Evolutionary conservation across 2,113 vertebrate species (phyloP).

Genomic region (Haemorhous mexicanus): DNA sequence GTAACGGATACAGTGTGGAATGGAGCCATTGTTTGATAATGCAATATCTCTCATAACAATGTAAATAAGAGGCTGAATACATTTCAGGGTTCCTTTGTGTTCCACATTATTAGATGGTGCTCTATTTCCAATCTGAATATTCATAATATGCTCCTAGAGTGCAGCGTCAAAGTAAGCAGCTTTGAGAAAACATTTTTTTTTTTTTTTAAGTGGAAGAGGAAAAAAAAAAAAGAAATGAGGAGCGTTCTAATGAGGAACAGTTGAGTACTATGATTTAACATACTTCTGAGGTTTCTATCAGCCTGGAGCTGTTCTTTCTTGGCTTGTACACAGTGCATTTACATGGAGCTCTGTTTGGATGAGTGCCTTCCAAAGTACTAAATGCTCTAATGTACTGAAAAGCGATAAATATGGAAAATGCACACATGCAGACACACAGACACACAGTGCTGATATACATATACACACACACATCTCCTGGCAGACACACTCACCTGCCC

Average conservation of each 20-base stretch:
- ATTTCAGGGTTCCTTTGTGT: conserved; percentile 27
- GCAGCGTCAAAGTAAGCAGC: conserved; percentile 27
- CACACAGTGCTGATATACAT: neutral
- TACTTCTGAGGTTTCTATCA: conserved; percentile 53
- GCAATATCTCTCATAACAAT: conserved; percentile 29
- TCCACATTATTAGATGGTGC: conserved; percentile 3
- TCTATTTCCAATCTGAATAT: conserved; percentile 66
- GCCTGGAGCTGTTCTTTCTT: conserved; percentile 62
- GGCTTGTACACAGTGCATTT: conserved; percentile 55
- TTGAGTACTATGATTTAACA: conserved; percentile 58
- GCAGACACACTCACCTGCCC: neutral
- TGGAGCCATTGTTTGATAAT: conserved; percentile 32
- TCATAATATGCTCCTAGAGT: conserved; percentile 62
- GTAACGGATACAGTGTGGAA: neutral
- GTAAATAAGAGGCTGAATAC: conserved; percentile 46
- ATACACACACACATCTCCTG: neutral
- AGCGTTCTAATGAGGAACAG: conserved; percentile 61
- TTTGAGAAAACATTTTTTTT: conserved; percentile 49
- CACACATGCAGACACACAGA: neutral
- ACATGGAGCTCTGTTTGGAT: conserved; percentile 58
- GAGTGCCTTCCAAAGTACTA: conserved; percentile 69
- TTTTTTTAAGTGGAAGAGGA: conserved; percentile 38
- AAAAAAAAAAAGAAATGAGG: neutral
- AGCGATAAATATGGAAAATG: conserved; percentile 70
- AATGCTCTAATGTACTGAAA: conserved; percentile 71